phyloP scores from a whole-genome alignment of 2,888 invertebrate genomes.

The Coleophora flavipennella region DNA sequence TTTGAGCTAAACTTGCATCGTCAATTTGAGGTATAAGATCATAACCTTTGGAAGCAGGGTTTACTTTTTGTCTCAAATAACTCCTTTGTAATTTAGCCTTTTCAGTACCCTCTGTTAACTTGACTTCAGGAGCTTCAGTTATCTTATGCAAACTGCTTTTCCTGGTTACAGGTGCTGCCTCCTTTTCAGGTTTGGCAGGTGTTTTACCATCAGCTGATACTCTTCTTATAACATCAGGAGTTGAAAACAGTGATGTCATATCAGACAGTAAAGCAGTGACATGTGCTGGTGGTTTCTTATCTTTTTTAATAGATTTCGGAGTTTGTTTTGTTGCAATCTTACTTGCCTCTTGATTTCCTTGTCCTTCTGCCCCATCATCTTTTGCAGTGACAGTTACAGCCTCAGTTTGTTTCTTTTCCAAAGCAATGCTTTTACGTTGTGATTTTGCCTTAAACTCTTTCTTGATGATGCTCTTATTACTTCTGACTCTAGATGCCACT shows the following conservation, averaged over 20 bases:
- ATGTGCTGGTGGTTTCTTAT: slow-evolving; percentile 75
- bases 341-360: slow-evolving; percentile 23
- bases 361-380: too few species aligned
- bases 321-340: slow-evolving; percentile 60
- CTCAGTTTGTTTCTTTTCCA: slow-evolving; percentile 35
- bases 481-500: slow-evolving; percentile 39
- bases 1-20: slow-evolving; percentile 63
- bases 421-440: slow-evolving; percentile 35
- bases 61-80: slow-evolving; percentile 31
- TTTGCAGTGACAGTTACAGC: slow-evolving; percentile 12
- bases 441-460: slow-evolving; percentile 52
- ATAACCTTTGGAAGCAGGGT: slow-evolving; percentile 36
- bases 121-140: slow-evolving; percentile 23
- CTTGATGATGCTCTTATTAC: slow-evolving; percentile 36
- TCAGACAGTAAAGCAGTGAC: slow-evolving; percentile 68
- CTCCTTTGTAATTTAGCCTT: slow-evolving; percentile 11
- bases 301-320: slow-evolving; percentile 51
- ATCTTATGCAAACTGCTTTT: slow-evolving; percentile 13
- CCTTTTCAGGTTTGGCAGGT: slow-evolving; percentile 65
- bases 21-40: slow-evolving; percentile 62
- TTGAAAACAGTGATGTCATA: slow-evolving; percentile 82
- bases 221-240: slow-evolving; percentile 83
- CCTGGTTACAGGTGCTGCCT: slow-evolving; percentile 24
- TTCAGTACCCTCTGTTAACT: slow-evolving; percentile 12
- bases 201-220: slow-evolving; percentile 70